Base-by-base conservation (phyloP, 2,113 vertebrate species). In the Indri indri region DNA sequence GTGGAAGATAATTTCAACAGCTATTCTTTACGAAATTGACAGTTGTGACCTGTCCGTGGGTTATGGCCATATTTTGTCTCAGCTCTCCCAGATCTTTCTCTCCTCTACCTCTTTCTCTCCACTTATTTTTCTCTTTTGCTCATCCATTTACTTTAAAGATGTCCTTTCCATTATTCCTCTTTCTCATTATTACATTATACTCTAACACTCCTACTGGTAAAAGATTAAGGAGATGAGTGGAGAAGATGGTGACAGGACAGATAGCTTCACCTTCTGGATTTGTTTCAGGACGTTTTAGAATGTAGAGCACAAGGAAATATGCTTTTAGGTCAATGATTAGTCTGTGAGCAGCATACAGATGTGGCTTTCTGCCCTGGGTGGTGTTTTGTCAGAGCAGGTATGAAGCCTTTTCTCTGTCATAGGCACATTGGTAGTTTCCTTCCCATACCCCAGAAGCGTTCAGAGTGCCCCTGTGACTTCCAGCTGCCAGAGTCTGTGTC, bases 371-470 rank as follows among this genome's bases (percentile, higher is more conserved):
- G 14, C 47, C 45, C 25, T 84, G 54, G 22, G 2, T 10, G 11
- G 7, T 18, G 8, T 42, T 13, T 18, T 5, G 37, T 89, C 45
- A 84, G 45, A 91, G 25, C 34, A 37, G 47, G 8, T 10, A 7
- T 59, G 27, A 73, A 8, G 22, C 32, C 1, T 63, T 22, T 37
- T 77, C 34, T 18, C 5, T 22, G 8, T 76, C 52, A 2, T 14
- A 3, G 57, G 9, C 25, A n/a, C 37, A 20, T 37, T 0, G 0
- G 3, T 7, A n/a, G 27, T 16, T 5, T 7, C 9, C 37, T 8
- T 1, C 25, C 22, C 32, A 0, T 14, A 34, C 10, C 13, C 50
- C 12, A 40, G 32, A 54, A 32, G 22, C 47, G 40, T 80, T 54
- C 22, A 30, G 17, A 52, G 9, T n/a, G 7, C 27, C 66, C 2